These are phyloP conservation scores for Selenia dentaria DNA, from an alignment of 2,888 invertebrate species.

Conservation along the genomic window DNA sequence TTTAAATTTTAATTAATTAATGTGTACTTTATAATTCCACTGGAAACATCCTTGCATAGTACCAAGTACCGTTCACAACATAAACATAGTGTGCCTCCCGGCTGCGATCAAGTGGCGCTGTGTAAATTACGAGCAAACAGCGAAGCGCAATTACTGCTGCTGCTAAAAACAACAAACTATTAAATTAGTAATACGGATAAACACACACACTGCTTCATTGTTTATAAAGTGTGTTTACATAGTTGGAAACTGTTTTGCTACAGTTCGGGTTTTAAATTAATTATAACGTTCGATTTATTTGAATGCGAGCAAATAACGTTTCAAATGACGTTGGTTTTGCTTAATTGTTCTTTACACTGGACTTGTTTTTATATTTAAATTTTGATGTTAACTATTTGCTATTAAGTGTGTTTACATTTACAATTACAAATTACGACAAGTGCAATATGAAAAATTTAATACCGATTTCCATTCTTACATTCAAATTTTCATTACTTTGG, in stretches of 20 bases:
- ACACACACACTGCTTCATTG: constrained; percentile 4
- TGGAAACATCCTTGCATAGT: not conserved
- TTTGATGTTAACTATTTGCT: no score
- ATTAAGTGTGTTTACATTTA: no score
- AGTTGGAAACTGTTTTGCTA: not conserved
- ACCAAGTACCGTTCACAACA: not conserved
- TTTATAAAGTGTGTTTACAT: not conserved
- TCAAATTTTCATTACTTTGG: no score
- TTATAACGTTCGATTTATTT: not conserved
- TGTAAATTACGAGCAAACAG: constrained; percentile 32
- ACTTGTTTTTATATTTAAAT: no score
- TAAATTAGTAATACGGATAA: constrained; percentile 17
- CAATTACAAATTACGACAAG: no score
- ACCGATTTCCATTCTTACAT: no score
- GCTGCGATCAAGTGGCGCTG: constrained; percentile 12
- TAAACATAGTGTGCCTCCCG: constrained; percentile 1
- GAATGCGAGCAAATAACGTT: not conserved
- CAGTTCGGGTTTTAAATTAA: not conserved
- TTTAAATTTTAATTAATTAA: no score
- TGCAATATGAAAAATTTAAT: no score
- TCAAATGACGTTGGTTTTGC: no score
- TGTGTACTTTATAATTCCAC: no score
- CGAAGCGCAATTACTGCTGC: constrained; percentile 24
- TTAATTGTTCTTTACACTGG: no score
- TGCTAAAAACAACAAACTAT: constrained; percentile 14